phyloP scores from a whole-genome alignment of 2,113 vertebrate species.

The Xenopus laevis region DNA sequence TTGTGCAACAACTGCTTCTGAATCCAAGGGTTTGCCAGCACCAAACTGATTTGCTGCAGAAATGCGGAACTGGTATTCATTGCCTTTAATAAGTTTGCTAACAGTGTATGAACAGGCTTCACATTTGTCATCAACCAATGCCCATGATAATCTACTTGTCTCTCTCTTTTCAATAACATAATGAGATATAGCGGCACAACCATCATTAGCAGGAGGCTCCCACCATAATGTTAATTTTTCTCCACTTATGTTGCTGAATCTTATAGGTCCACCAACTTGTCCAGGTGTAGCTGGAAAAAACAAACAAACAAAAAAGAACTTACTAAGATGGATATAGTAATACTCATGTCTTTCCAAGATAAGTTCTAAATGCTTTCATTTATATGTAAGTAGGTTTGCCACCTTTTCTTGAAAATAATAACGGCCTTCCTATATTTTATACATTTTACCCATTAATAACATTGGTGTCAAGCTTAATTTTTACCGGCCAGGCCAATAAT shows the following conservation, averaged over 20 bases:
- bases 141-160: conserved; percentile 93
- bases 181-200: conserved; percentile 85
- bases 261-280: conserved; percentile 86
- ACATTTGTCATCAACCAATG: conserved; percentile 86
- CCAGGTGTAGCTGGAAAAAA: conserved; percentile 85
- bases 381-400: too few species aligned
- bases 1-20: conserved; percentile 85
- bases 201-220: conserved; percentile 88
- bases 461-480: too few species aligned
- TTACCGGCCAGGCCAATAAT: too few species aligned
- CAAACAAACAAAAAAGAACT: neutral
- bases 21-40: conserved; percentile 85
- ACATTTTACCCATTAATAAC: too few species aligned
- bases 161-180: conserved; percentile 93
- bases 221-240: conserved; percentile 88
- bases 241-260: conserved; percentile 85
- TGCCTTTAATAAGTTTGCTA: conserved; percentile 88
- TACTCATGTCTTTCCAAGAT: neutral
- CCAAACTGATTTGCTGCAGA: conserved; percentile 94
- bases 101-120: conserved; percentile 75
- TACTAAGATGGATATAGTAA: too few species aligned
- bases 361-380: neutral
- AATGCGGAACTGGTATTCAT: conserved; percentile 96
- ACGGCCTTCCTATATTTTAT: too few species aligned
- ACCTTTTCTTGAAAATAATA: too few species aligned